A percentile compares a stretch with the other conserved stretches of the same genome.
Conservation (phyloP, 2,888 invertebrate species). For the Cosmia trapezina region DNA sequence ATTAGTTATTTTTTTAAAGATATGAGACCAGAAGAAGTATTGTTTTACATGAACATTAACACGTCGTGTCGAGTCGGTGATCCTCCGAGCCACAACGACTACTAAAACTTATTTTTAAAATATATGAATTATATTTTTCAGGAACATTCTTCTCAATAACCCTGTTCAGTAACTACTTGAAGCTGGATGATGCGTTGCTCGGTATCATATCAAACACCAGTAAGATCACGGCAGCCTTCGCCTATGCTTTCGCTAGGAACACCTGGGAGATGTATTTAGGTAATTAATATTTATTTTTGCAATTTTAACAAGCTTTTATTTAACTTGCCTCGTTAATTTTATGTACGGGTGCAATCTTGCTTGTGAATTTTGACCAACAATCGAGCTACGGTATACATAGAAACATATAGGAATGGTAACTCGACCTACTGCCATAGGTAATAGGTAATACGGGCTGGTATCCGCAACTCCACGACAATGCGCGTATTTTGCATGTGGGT, state of each 20-base stretch:
- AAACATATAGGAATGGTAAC: background rate
- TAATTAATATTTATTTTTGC: constrained; percentile 73
- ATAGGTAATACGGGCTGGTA: no score
- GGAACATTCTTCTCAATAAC: constrained; percentile 95
- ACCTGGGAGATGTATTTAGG: constrained; percentile 95
- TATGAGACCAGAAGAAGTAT: no score
- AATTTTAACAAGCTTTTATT: background rate
- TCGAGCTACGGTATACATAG: background rate
- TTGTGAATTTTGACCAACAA: background rate
- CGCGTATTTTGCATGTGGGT: no score
- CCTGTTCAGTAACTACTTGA: constrained; percentile 94
- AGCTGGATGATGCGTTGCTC: constrained; percentile 95
- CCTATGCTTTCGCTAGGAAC: constrained; percentile 95
- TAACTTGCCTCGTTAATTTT: background rate
- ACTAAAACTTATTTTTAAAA: background rate
- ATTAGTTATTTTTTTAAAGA: background rate
- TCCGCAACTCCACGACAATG: no score
- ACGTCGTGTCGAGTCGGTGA: no score
- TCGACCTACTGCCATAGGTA: no score
- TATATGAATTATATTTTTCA: constrained; percentile 75
- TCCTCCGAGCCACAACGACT: background rate
- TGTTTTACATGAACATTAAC: background rate
- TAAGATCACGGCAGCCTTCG: constrained; percentile 95
- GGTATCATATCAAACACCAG: constrained; percentile 96
- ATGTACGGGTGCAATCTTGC: background rate